Base-by-base conservation (phyloP, 2,113 vertebrate species). In the Spizaetus ornatus region DNA sequence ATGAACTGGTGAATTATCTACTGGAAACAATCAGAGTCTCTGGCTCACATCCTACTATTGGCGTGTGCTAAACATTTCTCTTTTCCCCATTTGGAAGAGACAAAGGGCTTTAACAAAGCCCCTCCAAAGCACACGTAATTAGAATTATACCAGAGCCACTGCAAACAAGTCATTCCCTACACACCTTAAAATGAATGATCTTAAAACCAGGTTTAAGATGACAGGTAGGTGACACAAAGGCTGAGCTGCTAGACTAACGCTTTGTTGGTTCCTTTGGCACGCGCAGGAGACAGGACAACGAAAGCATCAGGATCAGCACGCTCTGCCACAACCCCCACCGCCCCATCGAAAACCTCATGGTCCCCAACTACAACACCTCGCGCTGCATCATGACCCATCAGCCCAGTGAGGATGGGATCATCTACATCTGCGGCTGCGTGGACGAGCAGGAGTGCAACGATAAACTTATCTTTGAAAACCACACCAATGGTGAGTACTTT, bases 371-470 rank as follows among this genome's bases (percentile, higher is more conserved):
- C 97, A 98, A 98, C 93, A 98, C 98, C 45, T 98, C 97, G 0
- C 97, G 98, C 92, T 99, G 99, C 95, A 56, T 98, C 94, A 99
- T 99, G 99, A 96, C 93, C 80, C 95, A 91, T 0, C 98, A 98
- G 97, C 98, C 98, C 14, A 95, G 96, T 1, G 97, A 98, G 31
- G 97, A 98, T 0, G 98, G 97, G 1, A 43, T 88, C 86, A 86
- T 98, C 96, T 99, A 98, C 96, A 93, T 99, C 86, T 99, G 99
- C 0, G 98, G 98, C 76, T 99, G 99, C 6, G 97, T 97, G 21
- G 97, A 98, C 0, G 98, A 99, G 80, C 99, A 99, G 17, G 99
- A 99, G 80, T 99, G 99, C 95, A 99, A 99, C 0, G 99, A 99
- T 95, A 99, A 95, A 34, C 98, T 99, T 22, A 97, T 99, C 96